phyloP scores from a whole-genome alignment of 2,113 vertebrate genomes.

The Poicephalus meyeri region DNA sequence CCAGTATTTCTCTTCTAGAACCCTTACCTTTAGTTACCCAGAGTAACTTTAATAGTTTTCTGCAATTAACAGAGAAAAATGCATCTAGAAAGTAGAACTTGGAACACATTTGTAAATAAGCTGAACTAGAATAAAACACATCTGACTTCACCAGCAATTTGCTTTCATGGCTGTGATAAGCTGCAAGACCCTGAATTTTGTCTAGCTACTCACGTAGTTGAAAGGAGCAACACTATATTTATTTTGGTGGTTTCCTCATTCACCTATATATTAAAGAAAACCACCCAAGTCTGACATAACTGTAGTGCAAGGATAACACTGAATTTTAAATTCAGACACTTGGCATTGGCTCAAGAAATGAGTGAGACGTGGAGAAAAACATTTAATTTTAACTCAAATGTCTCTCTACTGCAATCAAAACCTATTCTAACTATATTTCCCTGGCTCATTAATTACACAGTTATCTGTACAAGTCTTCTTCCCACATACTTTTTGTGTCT shows the following conservation, averaged over 20 bases:
- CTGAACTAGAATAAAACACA: neutral
- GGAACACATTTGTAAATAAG: neutral
- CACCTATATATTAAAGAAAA: neutral
- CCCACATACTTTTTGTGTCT: neutral
- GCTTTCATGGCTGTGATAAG: neutral
- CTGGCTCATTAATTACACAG: neutral
- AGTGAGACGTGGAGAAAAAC: neutral
- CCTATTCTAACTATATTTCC: neutral
- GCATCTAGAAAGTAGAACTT: neutral
- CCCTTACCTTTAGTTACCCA: neutral
- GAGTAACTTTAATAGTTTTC: neutral
- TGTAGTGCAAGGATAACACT: neutral
- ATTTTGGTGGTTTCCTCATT: neutral
- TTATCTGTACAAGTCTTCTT: neutral
- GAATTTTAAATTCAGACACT: slow-evolving; percentile 11
- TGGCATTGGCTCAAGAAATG: neutral
- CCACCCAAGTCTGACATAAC: neutral
- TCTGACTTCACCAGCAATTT: neutral
- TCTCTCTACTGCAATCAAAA: neutral
- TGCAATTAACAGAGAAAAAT: neutral
- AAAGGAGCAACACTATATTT: neutral
- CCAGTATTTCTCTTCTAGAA: neutral
- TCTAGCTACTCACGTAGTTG: neutral
- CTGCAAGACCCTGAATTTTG: neutral
- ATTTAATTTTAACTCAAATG: neutral